Evolutionary conservation across 2,888 invertebrate species (phyloP).

Genomic region (Prosapia bicincta): DNA sequence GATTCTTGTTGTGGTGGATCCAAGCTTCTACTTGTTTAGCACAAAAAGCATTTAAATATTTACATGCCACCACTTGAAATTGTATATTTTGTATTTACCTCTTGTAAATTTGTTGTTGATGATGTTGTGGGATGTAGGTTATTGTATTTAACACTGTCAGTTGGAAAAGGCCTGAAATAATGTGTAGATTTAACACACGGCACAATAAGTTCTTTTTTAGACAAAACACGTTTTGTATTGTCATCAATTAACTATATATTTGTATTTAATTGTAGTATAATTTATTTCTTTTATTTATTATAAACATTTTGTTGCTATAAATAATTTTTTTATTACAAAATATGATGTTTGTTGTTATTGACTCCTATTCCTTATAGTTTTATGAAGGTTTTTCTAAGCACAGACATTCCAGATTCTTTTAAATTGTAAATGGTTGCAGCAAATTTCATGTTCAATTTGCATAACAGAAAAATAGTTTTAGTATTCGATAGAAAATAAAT

Average conservation of each 20-base stretch:
- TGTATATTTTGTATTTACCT: conserved; percentile 1
- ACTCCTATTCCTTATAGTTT: neutral
- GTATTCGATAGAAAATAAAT: no score
- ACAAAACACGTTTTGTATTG: conserved; percentile 27
- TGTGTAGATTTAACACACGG: conserved; percentile 26
- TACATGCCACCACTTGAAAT: neutral
- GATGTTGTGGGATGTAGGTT: conserved; percentile 16
- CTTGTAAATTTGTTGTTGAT: neutral
- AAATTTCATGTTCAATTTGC: no score
- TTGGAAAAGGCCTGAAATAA: neutral
- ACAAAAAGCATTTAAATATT: neutral
- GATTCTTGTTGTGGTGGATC: neutral
- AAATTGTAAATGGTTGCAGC: no score
- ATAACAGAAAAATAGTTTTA: no score
- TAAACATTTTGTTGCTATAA: conserved; percentile 24
- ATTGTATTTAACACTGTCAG: neutral
- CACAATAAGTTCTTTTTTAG: conserved; percentile 27
- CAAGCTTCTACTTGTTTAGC: neutral
- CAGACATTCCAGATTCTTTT: no score
- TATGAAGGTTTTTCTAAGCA: no score
- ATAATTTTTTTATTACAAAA: conserved; percentile 26
- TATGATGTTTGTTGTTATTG: neutral
- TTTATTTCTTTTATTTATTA: conserved; percentile 23
- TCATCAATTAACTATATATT: conserved; percentile 21
- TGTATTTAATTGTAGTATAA: conserved; percentile 19